phyloP scores from a whole-genome alignment of 1,140 invertebrate genomes.

The Nebria ingens region DNA sequence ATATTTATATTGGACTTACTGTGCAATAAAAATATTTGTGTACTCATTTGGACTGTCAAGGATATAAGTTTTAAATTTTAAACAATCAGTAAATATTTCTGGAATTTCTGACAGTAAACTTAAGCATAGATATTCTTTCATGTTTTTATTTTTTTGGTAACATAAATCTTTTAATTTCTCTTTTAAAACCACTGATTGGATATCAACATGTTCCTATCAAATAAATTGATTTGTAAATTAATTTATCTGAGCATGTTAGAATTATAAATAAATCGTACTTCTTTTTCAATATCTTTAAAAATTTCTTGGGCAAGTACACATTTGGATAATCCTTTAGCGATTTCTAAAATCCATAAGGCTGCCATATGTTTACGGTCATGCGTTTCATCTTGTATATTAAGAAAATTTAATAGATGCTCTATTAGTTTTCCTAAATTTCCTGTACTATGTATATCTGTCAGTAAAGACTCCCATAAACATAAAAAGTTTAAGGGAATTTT shows the following conservation, averaged over 20 bases:
- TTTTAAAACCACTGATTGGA: constrained; percentile 11
- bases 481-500: constrained; percentile 15
- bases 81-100: neutral
- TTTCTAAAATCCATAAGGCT: constrained; percentile 21
- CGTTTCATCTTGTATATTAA: neutral
- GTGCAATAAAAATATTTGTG: constrained; percentile 12
- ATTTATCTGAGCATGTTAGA: no score
- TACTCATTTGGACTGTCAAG: constrained; percentile 12
- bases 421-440: constrained; percentile 15
- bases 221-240: neutral
- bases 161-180: constrained; percentile 11
- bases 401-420: constrained; percentile 17
- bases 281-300: neutral
- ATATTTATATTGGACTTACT: no score
- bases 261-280: no score
- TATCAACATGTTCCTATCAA: constrained; percentile 1
- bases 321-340: constrained; percentile 14
- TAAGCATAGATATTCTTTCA: constrained; percentile 1
- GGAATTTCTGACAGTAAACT: neutral
- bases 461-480: constrained; percentile 18
- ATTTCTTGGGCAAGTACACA: neutral
- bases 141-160: neutral
- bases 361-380: constrained; percentile 15
- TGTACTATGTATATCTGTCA: constrained; percentile 19
- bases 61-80: constrained; percentile 13